Conservation (phyloP, 2,888 invertebrate species). For the Seira musarum region DNA sequence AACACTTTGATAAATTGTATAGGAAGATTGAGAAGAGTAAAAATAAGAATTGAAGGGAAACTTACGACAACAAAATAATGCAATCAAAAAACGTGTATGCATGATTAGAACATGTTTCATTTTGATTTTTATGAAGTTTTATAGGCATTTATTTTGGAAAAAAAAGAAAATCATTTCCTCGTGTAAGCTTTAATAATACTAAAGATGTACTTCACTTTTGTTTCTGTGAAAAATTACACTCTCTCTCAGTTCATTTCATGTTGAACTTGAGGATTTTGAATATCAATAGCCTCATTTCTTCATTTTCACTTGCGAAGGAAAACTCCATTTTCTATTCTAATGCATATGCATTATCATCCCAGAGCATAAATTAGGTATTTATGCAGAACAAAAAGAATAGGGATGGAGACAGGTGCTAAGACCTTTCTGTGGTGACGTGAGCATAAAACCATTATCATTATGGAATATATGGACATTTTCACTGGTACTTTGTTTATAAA, state of each 20-base stretch:
- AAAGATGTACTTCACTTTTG: slow-evolving; percentile 21
- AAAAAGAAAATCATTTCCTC: slow-evolving; percentile 39
- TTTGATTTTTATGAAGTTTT: background rate
- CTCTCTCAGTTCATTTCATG: background rate
- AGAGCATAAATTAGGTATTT: background rate
- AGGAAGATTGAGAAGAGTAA: background rate
- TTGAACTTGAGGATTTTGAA: slow-evolving; percentile 21
- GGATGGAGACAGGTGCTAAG: background rate
- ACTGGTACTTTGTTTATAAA: background rate
- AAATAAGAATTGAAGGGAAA: background rate
- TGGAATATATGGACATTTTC: background rate
- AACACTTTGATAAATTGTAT: background rate
- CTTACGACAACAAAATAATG: background rate
- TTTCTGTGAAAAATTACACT: background rate
- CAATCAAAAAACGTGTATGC: background rate
- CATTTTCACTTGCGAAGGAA: background rate
- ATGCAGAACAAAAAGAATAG: background rate
- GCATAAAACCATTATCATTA: background rate
- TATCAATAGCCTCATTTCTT: slow-evolving; percentile 28
- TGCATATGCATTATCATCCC: background rate
- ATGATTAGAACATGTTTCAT: background rate
- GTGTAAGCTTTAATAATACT: slow-evolving; percentile 2
- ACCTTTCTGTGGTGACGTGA: background rate
- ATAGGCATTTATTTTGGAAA: slow-evolving; percentile 1
- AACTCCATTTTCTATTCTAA: too few relatives aligned